A percentile compares a stretch with the other conserved stretches of the same genome.
Conservation (phyloP, 2,113 vertebrate species). For the Pionites leucogaster region DNA sequence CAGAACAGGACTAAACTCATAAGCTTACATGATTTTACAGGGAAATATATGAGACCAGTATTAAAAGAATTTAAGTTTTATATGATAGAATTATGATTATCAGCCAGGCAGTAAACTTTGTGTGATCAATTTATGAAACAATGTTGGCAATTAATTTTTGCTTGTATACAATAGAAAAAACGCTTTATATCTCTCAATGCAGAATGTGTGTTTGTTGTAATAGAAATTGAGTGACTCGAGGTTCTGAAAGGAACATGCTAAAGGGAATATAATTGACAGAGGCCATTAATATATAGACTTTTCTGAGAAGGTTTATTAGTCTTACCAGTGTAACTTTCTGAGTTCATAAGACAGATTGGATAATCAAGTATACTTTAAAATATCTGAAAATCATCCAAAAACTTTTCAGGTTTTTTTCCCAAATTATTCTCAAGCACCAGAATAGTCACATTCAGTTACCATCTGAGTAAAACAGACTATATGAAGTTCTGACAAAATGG, state of each 20-base stretch:
- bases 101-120: neutral
- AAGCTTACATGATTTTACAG: neutral
- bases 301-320: neutral
- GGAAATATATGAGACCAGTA: neutral
- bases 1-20: neutral
- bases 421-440: neutral
- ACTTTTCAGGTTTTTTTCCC: neutral
- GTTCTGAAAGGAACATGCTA: conserved; percentile 2
- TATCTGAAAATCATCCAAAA: neutral
- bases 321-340: neutral
- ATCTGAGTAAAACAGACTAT: neutral
- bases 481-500: neutral
- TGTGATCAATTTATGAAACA: neutral
- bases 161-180: neutral
- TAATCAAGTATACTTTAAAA: neutral
- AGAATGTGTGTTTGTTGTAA: neutral
- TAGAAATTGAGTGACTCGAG: neutral
- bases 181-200: neutral
- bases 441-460: neutral
- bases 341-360: neutral
- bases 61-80: neutral
- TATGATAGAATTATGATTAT: neutral
- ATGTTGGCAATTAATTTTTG: neutral
- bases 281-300: neutral
- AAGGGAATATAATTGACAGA: neutral